These are phyloP conservation scores for Heliconius charithonia DNA, from an alignment of 2,888 invertebrate genomes.

Conservation along the genomic window DNA sequence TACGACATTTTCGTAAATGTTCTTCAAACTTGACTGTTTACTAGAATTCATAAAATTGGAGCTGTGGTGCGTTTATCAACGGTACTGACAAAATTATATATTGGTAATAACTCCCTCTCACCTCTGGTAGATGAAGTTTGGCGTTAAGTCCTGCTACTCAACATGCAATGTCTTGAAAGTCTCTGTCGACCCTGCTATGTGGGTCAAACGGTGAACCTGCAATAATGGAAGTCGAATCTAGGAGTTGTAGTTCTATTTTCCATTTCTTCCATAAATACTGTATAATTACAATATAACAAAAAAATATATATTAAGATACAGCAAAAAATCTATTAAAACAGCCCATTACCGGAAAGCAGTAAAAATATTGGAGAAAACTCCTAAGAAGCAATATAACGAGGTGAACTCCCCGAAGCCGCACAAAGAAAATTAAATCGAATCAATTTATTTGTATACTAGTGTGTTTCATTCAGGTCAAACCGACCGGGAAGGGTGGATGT, in stretches of 20 bases:
- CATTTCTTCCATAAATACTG: too few species aligned
- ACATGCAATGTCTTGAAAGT: too few species aligned
- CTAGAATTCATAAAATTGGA: neutral
- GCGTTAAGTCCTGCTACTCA: too few species aligned
- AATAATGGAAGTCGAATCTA: too few species aligned
- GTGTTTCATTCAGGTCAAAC: conserved; percentile 36
- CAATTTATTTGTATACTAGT: conserved; percentile 37
- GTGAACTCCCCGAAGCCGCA: neutral
- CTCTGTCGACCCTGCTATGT: neutral
- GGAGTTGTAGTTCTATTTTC: too few species aligned
- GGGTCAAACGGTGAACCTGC: too few species aligned
- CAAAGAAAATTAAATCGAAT: conserved; percentile 34
- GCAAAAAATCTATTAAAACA: neutral
- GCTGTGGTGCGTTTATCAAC: too few species aligned
- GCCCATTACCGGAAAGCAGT: neutral
- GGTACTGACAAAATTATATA: too few species aligned
- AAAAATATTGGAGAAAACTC: neutral
- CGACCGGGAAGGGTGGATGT: conserved; percentile 39
- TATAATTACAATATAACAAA: neutral
- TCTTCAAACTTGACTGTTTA: neutral
- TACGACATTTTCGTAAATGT: conserved; percentile 8
- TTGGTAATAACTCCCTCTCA: too few species aligned
- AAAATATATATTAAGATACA: neutral
- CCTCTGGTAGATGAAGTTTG: too few species aligned
- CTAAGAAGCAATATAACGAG: conserved; percentile 12